These are phyloP conservation scores for Onychomys arenicola DNA, from an alignment of 2,797 vertebrate genomes.

Conservation along the genomic window DNA sequence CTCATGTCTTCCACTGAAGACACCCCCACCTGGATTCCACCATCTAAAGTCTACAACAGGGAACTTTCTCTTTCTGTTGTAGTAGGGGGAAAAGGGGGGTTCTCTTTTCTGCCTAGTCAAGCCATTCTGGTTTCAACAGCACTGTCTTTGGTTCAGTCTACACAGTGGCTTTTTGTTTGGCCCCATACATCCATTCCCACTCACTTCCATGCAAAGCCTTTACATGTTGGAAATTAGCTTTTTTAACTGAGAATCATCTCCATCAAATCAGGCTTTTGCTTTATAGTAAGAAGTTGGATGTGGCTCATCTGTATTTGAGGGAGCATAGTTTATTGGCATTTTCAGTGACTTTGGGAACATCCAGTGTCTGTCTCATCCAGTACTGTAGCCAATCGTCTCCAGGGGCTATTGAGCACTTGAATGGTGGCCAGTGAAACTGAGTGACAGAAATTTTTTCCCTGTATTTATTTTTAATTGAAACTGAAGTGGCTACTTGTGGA, in stretches of 20 bases:
- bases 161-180: background rate
- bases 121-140: background rate
- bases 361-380: too few relatives aligned
- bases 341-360: background rate
- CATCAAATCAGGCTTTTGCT: background rate
- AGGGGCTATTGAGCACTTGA: background rate
- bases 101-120: background rate
- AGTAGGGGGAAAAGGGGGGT: too few relatives aligned
- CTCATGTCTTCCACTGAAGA: background rate
- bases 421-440: background rate
- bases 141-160: background rate
- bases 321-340: background rate
- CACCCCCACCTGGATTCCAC: background rate
- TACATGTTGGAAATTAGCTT: background rate
- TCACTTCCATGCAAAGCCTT: background rate
- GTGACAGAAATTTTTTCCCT: background rate
- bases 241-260: background rate
- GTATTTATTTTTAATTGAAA: background rate
- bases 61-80: background rate
- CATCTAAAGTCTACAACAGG: background rate
- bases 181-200: background rate
- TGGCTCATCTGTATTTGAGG: background rate
- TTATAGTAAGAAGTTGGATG: background rate
- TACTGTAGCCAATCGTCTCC: background rate
- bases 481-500: background rate